Evolutionary conservation across 1,140 invertebrate genomes (phyloP).

Genomic region (Drosophila simulans): DNA sequence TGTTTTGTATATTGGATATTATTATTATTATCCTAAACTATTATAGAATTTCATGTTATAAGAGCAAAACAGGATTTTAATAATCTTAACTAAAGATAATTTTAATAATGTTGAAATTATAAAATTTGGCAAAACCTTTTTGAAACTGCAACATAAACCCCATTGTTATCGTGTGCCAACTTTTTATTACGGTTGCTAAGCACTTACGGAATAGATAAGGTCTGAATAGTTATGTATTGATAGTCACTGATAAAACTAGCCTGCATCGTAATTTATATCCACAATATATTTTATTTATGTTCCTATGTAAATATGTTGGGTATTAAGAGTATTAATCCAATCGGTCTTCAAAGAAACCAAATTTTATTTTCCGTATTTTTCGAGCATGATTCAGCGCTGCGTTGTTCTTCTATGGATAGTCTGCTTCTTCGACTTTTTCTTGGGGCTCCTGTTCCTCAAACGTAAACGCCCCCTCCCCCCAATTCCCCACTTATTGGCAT

Average conservation of each 20-base stretch:
- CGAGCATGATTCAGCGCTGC: slow-evolving; percentile 69
- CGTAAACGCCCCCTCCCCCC: not conserved
- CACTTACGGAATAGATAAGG: not conserved
- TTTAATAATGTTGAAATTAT: too few relatives aligned
- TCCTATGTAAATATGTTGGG: too few relatives aligned
- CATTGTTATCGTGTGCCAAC: not conserved
- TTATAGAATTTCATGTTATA: not conserved
- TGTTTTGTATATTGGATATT: too few relatives aligned
- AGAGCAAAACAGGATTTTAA: too few relatives aligned
- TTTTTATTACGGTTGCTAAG: not conserved
- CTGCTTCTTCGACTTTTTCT: slow-evolving; percentile 22
- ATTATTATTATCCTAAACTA: too few relatives aligned
- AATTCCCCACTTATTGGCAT: not conserved
- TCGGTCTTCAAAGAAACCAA: slow-evolving; percentile 2
- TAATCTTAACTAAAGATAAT: too few relatives aligned
- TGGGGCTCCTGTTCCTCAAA: slow-evolving; percentile 42
- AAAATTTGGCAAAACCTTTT: not conserved
- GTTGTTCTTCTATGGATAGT: slow-evolving; percentile 54
- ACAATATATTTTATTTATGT: too few relatives aligned
- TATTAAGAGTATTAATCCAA: slow-evolving; percentile 2
- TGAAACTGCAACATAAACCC: slow-evolving; percentile 1
- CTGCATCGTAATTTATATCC: too few relatives aligned
- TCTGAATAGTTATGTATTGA: too few relatives aligned
- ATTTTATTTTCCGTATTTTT: slow-evolving; percentile 60
- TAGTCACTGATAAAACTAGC: too few relatives aligned